Evolutionary conservation across 2,888 invertebrate genomes (phyloP).

Genomic region (Pachydiplax longipennis): DNA sequence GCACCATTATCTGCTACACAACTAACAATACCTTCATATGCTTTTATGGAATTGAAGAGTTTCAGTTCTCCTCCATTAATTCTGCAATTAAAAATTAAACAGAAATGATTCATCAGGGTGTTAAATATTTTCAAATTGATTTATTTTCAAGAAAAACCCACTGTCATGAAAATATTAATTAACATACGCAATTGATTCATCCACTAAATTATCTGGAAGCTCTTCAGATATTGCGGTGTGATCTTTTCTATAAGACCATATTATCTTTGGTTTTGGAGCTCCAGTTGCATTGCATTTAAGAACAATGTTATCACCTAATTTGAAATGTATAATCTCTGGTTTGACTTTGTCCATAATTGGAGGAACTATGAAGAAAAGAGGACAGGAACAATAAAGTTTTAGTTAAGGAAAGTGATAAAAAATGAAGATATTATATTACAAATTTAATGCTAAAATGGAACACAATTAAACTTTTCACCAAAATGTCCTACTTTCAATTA

Average conservation of each 20-base stretch:
- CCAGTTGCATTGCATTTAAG: background rate
- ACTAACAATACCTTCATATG: background rate
- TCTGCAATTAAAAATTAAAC: background rate
- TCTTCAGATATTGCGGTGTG: background rate
- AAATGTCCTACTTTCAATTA: too few species aligned
- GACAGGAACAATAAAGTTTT: background rate
- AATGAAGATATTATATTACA: too few species aligned
- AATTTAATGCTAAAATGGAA: too few species aligned
- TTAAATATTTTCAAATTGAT: too few species aligned
- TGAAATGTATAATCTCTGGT: background rate
- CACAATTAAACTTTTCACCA: too few species aligned
- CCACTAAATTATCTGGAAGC: background rate
- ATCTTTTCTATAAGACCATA: background rate
- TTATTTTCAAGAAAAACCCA: too few species aligned
- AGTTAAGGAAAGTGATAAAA: too few species aligned
- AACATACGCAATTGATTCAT: background rate
- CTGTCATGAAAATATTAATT: background rate
- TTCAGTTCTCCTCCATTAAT: background rate
- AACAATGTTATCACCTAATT: background rate
- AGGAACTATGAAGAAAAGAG: background rate
- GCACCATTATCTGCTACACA: background rate
- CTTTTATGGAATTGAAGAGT: background rate
- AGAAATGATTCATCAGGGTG: background rate
- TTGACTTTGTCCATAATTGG: background rate
- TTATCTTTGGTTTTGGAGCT: background rate